A percentile compares a stretch with the other conserved stretches of the same genome.
Conservation (phyloP, 2,113 vertebrate genomes). For the Archilochus colubris region DNA sequence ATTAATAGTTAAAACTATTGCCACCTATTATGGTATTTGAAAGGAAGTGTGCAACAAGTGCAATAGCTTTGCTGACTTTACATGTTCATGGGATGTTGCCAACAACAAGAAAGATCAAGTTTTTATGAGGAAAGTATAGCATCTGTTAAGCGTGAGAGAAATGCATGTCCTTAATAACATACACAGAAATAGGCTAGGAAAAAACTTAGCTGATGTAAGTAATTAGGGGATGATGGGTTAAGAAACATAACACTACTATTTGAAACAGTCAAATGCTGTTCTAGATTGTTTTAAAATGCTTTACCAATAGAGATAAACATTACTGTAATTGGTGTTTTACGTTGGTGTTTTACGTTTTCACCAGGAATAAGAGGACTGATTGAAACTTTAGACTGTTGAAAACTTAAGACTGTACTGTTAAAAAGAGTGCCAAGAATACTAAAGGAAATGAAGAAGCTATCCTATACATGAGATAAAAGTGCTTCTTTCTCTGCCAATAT, state of each 20-base stretch:
- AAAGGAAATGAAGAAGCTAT: neutral
- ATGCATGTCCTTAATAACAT: neutral
- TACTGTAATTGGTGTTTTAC: neutral
- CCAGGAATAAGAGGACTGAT: neutral
- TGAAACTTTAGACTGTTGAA: neutral
- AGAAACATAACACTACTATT: neutral
- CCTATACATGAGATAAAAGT: fast-evolving
- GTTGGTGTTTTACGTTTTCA: neutral
- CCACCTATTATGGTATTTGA: neutral
- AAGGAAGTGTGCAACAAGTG: neutral
- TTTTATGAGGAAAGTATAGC: neutral
- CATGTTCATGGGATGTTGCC: neutral
- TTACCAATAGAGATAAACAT: neutral
- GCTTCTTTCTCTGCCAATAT: neutral
- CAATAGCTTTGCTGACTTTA: neutral
- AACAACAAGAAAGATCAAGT: neutral
- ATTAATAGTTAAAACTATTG: neutral
- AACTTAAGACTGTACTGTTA: neutral
- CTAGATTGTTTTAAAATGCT: neutral
- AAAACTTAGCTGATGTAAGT: neutral
- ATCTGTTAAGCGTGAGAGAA: neutral
- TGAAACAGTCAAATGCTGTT: neutral
- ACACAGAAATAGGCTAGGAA: neutral
- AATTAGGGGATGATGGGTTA: neutral
- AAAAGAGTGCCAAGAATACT: neutral